phyloP scores from a whole-genome alignment of 2,797 vertebrate species.

The Anguilla marmorata region DNA sequence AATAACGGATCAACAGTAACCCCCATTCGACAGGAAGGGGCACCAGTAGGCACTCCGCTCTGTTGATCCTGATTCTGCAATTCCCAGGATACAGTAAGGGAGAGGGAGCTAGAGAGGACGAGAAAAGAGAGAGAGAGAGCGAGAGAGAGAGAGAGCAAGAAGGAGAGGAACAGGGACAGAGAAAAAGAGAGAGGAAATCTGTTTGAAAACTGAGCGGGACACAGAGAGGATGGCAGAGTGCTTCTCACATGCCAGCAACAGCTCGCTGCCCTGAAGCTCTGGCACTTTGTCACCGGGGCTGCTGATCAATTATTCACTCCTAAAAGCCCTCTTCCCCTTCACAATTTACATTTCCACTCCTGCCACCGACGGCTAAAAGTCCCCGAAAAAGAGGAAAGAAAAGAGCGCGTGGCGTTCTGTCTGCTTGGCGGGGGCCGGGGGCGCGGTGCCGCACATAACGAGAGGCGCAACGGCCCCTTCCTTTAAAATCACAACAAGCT shows the following conservation, averaged over 20 bases:
- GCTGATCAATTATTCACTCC: constrained; percentile 50
- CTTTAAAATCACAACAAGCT: constrained; percentile 18
- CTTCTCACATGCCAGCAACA: constrained; percentile 42
- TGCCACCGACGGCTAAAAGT: neutral
- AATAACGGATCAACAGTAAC: neutral
- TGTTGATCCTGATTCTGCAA: neutral
- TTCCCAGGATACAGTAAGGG: constrained; percentile 2
- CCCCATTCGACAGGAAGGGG: constrained; percentile 38
- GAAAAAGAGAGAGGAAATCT: constrained; percentile 7
- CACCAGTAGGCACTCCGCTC: neutral
- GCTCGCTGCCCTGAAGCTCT: constrained; percentile 43
- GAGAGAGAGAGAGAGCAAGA: neutral
- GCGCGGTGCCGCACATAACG: neutral
- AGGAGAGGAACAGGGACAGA: constrained; percentile 23
- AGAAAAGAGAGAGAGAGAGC: constrained; percentile 25
- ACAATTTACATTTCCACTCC: constrained; percentile 24
- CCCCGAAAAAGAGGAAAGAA: constrained; percentile 13
- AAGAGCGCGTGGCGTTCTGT: neutral
- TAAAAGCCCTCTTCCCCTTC: constrained; percentile 25
- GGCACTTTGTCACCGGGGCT: constrained; percentile 25
- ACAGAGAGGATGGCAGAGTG: constrained; percentile 25
- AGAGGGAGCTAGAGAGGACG: constrained; percentile 20
- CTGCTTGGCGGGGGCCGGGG: neutral
- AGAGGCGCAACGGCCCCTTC: neutral
- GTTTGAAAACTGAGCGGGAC: constrained; percentile 35